A percentile compares a stretch with the other conserved stretches of the same genome.
Conservation (phyloP, 2,888 invertebrate genomes). For the Opisthograptis luteolata region DNA sequence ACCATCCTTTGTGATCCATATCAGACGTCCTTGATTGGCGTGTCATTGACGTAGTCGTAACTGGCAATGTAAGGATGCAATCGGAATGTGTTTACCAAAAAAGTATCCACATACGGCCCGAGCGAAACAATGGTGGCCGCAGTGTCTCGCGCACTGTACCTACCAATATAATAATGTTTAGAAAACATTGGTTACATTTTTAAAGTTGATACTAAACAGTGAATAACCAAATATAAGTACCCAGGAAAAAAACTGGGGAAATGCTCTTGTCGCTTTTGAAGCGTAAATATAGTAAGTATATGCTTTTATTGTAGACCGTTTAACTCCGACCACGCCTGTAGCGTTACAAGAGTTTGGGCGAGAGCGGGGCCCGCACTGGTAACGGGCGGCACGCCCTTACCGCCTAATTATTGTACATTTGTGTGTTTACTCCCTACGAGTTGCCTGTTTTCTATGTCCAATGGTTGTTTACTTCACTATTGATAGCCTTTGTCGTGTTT, state of each 20-base stretch:
- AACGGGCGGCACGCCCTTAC: background rate
- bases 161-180: constrained; percentile 52
- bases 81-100: constrained; percentile 58
- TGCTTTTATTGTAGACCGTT: too few relatives aligned
- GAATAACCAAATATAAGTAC: background rate
- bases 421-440: background rate
- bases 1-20: constrained; percentile 34
- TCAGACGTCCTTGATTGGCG: constrained; percentile 52
- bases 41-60: constrained; percentile 42
- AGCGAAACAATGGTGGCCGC: constrained; percentile 48
- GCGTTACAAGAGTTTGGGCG: too few relatives aligned
- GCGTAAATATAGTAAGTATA: too few relatives aligned
- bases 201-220: background rate
- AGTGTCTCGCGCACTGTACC: constrained; percentile 30
- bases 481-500: background rate
- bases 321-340: too few relatives aligned
- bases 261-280: background rate
- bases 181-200: constrained; percentile 29
- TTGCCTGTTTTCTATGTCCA: background rate
- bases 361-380: too few relatives aligned
- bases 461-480: background rate
- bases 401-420: constrained; percentile 15
- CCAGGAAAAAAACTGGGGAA: background rate
- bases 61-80: constrained; percentile 54
- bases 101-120: constrained; percentile 39